Conservation (phyloP, 2,797 vertebrate genomes). For the Oreochromis mossambicus region DNA sequence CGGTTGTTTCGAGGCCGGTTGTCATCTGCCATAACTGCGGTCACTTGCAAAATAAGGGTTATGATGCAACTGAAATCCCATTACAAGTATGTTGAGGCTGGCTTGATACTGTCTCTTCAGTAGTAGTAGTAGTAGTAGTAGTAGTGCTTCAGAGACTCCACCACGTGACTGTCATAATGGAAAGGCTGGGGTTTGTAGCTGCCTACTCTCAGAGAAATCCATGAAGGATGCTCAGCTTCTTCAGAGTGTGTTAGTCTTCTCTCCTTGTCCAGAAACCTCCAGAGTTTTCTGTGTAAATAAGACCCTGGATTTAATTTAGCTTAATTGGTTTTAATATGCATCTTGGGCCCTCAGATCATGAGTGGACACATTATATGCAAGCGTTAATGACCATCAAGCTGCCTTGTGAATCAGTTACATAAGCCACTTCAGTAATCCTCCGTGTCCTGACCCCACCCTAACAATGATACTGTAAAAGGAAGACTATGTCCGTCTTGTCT, state of each 20-base stretch:
- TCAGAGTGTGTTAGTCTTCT: not conserved
- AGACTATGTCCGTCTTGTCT: not conserved
- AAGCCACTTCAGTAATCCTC: not conserved
- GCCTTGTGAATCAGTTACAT: not conserved
- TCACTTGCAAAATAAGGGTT: slow-evolving; percentile 1
- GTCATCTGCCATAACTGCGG: not conserved
- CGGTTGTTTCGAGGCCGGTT: not conserved
- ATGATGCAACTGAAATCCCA: not conserved
- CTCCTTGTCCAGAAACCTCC: not conserved
- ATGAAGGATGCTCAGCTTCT: not conserved
- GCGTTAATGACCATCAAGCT: not conserved
- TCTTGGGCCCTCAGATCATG: not conserved
- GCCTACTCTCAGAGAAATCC: not conserved
- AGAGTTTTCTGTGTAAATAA: not conserved
- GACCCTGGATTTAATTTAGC: not conserved
- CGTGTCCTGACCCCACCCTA: not conserved
- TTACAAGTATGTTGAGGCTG: not conserved
- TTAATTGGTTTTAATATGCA: not conserved
- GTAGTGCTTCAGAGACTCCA: not conserved
- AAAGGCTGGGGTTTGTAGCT: not conserved
- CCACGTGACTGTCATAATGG: not conserved
- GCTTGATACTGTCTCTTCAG: not conserved
- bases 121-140: not conserved
- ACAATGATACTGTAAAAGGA: not conserved
- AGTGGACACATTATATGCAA: not conserved